Percentiles rank a stretch among this genome's conserved stretches.
These are phyloP conservation scores for Drosophila kikkawai DNA, from an alignment of 1,140 invertebrate species.

Conservation along the genomic window DNA sequence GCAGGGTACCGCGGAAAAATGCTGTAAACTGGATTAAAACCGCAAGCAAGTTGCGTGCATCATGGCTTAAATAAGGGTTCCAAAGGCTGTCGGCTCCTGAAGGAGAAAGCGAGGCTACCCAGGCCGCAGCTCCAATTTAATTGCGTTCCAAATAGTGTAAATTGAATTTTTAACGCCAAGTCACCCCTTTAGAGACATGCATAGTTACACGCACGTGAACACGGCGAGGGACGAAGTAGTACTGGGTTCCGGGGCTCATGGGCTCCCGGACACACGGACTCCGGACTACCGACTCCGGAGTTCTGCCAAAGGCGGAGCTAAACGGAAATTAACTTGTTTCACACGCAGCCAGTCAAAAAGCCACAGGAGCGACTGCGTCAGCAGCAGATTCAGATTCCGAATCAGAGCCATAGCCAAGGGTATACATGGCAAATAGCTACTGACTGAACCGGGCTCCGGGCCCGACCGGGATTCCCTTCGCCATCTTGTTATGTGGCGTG, in stretches of 20 bases:
- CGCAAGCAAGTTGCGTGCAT: constrained; percentile 54
- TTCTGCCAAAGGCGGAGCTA: constrained; percentile 34
- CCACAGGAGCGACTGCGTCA: constrained; percentile 35
- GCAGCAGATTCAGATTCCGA: constrained; percentile 29
- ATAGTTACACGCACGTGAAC: constrained; percentile 77
- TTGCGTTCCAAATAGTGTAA: constrained; percentile 80
- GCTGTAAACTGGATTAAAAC: constrained; percentile 34
- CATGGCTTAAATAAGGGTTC: constrained; percentile 18
- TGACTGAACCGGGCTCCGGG: constrained; percentile 14
- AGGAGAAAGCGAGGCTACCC: constrained; percentile 1
- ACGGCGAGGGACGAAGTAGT: constrained; percentile 16
- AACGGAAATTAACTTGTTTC: constrained; percentile 77
- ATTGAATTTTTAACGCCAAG: constrained; percentile 78
- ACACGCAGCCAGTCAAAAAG: constrained; percentile 56
- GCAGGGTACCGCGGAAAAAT: constrained; percentile 22
- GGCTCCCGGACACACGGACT: background rate
- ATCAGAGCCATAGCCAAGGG: constrained; percentile 23
- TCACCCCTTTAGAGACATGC: constrained; percentile 56
- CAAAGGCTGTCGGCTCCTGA: constrained; percentile 3
- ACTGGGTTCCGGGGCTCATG: background rate
- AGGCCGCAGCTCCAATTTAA: constrained; percentile 59
- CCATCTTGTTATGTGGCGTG: constrained; percentile 65
- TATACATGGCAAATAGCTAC: constrained; percentile 7
- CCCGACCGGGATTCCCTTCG: constrained; percentile 18
- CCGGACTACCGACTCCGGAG: constrained; percentile 2